These are phyloP conservation scores for Holothuria glaberrima DNA, from an alignment of 35 echinoderm and acorn worm species.

Conservation along the genomic window DNA sequence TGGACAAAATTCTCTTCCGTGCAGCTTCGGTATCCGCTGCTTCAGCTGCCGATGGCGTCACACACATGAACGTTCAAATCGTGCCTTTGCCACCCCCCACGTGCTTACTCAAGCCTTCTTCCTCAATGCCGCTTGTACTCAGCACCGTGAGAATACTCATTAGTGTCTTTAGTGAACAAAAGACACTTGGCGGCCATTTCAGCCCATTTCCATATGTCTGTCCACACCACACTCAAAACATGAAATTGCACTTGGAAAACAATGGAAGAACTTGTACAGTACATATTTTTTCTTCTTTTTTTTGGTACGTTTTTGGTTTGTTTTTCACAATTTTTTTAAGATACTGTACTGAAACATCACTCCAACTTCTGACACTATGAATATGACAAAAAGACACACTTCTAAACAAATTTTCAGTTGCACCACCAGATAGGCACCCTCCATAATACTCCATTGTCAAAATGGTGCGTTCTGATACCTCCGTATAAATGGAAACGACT, in stretches of 20 bases:
- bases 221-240: slow-evolving; percentile 44
- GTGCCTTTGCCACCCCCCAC: background rate
- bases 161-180: background rate
- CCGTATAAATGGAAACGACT: no score
- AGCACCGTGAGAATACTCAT: no score
- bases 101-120: no score
- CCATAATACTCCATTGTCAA: background rate
- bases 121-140: no score
- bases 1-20: background rate
- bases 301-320: background rate
- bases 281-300: slow-evolving; percentile 29
- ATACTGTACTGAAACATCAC: slow-evolving; percentile 23
- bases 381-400: slow-evolving; percentile 21
- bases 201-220: background rate
- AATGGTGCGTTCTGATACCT: background rate
- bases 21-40: slow-evolving; percentile 32
- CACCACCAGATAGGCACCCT: slow-evolving; percentile 52
- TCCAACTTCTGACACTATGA: slow-evolving; percentile 24
- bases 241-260: slow-evolving; percentile 69
- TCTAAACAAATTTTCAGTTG: background rate
- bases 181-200: slow-evolving; percentile 36
- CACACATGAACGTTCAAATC: slow-evolving; percentile 27
- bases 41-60: slow-evolving; percentile 45
- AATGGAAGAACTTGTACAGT: slow-evolving; percentile 58
- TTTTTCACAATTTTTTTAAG: slow-evolving; percentile 2